These are phyloP conservation scores for Phyllotreta striolata DNA, from an alignment of 2,888 invertebrate species.

Conservation along the genomic window DNA sequence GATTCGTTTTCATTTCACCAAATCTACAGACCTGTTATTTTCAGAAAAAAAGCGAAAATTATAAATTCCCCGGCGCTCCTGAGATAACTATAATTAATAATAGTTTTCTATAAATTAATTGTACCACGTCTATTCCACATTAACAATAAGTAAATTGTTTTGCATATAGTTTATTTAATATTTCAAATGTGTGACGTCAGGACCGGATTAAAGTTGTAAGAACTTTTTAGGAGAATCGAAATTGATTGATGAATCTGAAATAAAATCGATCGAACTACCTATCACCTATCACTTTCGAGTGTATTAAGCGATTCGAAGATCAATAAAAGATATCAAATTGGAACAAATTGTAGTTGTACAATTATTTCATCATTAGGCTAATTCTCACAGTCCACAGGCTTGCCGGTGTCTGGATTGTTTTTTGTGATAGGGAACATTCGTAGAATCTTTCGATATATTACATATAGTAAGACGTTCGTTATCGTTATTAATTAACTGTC, in stretches of 20 bases:
- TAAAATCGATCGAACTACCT: background rate
- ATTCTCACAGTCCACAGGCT: slow-evolving; percentile 36
- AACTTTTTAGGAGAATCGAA: too few species aligned
- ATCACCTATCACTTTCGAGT: too few species aligned
- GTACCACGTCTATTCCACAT: too few species aligned
- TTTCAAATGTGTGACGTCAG: too few species aligned
- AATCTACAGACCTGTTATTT: slow-evolving; percentile 57
- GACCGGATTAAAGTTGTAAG: too few species aligned
- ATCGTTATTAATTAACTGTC: slow-evolving; percentile 50
- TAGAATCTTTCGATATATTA: slow-evolving; percentile 29
- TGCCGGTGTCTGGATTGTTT: slow-evolving; percentile 36
- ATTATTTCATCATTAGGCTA: slow-evolving; percentile 39
- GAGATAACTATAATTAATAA: too few species aligned
- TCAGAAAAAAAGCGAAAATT: slow-evolving; percentile 58
- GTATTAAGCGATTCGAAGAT: slow-evolving; percentile 14
- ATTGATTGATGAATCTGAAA: too few species aligned
- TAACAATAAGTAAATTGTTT: too few species aligned
- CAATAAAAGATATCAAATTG: slow-evolving; percentile 41
- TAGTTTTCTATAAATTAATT: too few species aligned
- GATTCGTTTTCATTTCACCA: slow-evolving; percentile 47
- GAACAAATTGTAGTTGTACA: slow-evolving; percentile 40
- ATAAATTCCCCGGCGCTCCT: slow-evolving; percentile 37
- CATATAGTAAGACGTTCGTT: slow-evolving; percentile 48
- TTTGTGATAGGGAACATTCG: slow-evolving; percentile 36
- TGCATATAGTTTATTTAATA: too few species aligned